Percentiles rank a stretch among this genome's conserved stretches.
phyloP scores from a whole-genome alignment of 1,140 invertebrate genomes.

The Drosophila ercepeae region DNA sequence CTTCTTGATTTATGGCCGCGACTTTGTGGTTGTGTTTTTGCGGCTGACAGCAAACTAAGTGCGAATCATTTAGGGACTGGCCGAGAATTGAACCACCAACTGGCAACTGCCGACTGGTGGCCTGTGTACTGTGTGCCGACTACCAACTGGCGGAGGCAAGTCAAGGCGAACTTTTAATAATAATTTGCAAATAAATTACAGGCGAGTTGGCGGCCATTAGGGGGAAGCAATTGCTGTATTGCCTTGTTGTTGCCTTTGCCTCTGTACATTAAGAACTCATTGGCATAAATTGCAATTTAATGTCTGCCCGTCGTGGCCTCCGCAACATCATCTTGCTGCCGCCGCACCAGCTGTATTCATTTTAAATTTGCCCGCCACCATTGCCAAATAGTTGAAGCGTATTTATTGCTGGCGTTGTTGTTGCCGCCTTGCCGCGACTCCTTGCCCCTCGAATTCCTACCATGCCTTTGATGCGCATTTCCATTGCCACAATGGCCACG shows the following conservation, averaged over 20 bases:
- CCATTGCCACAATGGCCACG: slow-evolving; percentile 53
- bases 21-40: slow-evolving; percentile 63
- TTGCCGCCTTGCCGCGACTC: background rate
- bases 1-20: slow-evolving; percentile 71
- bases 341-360: slow-evolving; percentile 58
- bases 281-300: slow-evolving; percentile 83
- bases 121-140: too few relatives aligned
- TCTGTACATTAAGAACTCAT: slow-evolving; percentile 81
- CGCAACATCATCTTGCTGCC: slow-evolving; percentile 37
- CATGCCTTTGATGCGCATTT: slow-evolving; percentile 26
- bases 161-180: slow-evolving; percentile 75
- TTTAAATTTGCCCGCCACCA: slow-evolving; percentile 66
- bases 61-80: slow-evolving; percentile 75
- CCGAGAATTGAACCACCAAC: slow-evolving; percentile 10
- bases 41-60: slow-evolving; percentile 79
- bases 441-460: slow-evolving; percentile 9
- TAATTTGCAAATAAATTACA: slow-evolving; percentile 83
- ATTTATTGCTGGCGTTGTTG: slow-evolving; percentile 69
- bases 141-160: slow-evolving; percentile 6
- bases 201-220: slow-evolving; percentile 67
- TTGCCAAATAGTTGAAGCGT: slow-evolving; percentile 81
- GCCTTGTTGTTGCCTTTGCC: slow-evolving; percentile 35
- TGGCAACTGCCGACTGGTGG: background rate
- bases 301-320: slow-evolving; percentile 62
- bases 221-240: slow-evolving; percentile 44